These are phyloP conservation scores for Petrophora chlorosata DNA, from an alignment of 2,888 invertebrate species.

Conservation along the genomic window DNA sequence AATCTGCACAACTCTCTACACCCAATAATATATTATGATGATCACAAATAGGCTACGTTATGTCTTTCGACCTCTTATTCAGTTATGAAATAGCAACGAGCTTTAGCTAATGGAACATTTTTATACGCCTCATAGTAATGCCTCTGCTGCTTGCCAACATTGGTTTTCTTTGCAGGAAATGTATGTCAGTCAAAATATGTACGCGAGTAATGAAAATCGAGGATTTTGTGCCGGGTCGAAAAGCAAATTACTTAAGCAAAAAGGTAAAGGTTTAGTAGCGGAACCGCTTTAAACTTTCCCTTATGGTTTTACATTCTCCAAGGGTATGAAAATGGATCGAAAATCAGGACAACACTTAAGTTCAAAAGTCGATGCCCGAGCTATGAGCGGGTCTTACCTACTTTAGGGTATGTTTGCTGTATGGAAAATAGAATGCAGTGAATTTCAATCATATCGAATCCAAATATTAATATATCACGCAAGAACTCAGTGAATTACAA, in stretches of 20 bases:
- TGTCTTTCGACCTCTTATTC: constrained; percentile 56
- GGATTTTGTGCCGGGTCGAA: neutral
- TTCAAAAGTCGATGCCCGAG: neutral
- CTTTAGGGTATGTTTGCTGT: too few relatives aligned
- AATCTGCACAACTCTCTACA: constrained; percentile 25
- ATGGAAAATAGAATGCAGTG: too few relatives aligned
- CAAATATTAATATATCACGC: too few relatives aligned
- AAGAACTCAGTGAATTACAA: too few relatives aligned
- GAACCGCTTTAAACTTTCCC: too few relatives aligned
- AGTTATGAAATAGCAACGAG: constrained; percentile 55
- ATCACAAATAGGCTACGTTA: constrained; percentile 55
- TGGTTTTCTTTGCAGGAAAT: constrained; percentile 1
- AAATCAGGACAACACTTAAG: neutral
- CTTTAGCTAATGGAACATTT: constrained; percentile 32
- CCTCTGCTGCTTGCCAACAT: constrained; percentile 7
- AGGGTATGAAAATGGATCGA: neutral
- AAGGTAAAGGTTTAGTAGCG: too few relatives aligned
- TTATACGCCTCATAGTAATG: constrained; percentile 9
- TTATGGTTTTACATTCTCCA: too few relatives aligned
- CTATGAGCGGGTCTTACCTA: neutral
- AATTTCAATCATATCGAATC: too few relatives aligned
- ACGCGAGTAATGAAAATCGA: neutral
- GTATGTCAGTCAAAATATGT: constrained; percentile 1
- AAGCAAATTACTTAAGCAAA: too few relatives aligned
- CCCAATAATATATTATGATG: constrained; percentile 39